phyloP scores from a whole-genome alignment of 2,113 vertebrate species.

The Nothocercus julius region DNA sequence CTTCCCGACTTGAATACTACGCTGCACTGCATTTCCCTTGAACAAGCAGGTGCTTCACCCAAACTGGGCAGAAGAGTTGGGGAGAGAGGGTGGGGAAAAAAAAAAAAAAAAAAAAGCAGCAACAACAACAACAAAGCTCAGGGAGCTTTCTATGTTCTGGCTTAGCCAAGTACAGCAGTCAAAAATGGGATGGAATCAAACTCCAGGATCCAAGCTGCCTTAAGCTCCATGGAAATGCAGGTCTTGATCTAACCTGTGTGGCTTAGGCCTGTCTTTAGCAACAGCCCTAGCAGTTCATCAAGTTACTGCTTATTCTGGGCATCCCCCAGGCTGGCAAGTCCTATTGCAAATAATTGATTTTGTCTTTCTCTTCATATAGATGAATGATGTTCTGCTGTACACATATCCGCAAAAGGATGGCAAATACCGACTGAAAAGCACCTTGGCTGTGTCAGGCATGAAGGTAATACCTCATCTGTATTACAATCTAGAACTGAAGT shows the following conservation, averaged over 20 bases:
- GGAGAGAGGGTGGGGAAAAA: too few species aligned
- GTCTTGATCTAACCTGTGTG: background rate
- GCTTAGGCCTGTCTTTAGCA: background rate
- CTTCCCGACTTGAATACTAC: background rate
- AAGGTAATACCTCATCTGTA: constrained; percentile 80
- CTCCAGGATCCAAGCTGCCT: background rate
- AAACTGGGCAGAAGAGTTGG: background rate
- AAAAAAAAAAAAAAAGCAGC: too few species aligned
- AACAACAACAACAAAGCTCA: too few species aligned
- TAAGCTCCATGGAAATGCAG: background rate
- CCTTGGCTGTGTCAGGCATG: constrained; percentile 85
- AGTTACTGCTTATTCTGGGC: background rate
- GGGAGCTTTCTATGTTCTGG: background rate
- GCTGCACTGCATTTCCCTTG: background rate
- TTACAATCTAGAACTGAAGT: background rate
- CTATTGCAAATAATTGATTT: constrained; percentile 33
- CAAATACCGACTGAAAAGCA: constrained; percentile 93
- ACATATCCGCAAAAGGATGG: constrained; percentile 96
- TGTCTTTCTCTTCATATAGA: constrained; percentile 78
- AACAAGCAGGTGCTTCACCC: background rate
- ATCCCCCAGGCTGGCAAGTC: background rate
- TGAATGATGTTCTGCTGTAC: constrained; percentile 95
- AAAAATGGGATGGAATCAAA: background rate
- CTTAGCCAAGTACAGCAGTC: background rate
- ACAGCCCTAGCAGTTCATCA: background rate